Evolutionary conservation across 2,113 vertebrate species (phyloP).

Genomic region (Carlito syrichta): DNA sequence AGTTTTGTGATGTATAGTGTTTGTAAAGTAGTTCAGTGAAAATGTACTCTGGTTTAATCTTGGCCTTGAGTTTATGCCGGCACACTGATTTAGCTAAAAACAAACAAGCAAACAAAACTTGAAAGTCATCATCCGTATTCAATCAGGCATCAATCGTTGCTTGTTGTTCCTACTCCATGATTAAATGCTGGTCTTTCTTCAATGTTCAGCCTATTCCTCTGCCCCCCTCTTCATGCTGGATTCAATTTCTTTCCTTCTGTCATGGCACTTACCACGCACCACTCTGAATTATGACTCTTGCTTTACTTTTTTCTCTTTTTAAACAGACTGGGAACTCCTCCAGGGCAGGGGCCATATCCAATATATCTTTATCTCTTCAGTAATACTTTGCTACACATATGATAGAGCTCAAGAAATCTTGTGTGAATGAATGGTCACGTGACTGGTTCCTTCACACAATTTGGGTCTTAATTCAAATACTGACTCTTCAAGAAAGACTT

Average conservation of each 20-base stretch:
- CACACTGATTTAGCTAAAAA: slow-evolving; percentile 1
- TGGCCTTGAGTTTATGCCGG: slow-evolving; percentile 54
- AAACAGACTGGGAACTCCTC: not conserved
- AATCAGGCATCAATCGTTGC: not conserved
- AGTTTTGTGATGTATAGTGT: not conserved
- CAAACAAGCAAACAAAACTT: not conserved
- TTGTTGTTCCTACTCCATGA: not conserved
- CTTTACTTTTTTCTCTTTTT: not conserved
- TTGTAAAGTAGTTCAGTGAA: slow-evolving; percentile 9
- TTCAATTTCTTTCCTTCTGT: not conserved
- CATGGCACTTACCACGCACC: not conserved
- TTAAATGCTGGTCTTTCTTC: not conserved
- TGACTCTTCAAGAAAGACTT: not conserved
- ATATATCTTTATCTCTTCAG: not conserved
- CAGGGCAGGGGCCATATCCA: not conserved
- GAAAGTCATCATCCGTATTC: not conserved
- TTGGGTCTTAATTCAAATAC: not conserved
- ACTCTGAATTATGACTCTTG: not conserved
- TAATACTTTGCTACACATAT: not conserved
- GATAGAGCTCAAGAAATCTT: not conserved
- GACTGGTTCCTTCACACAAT: not conserved
- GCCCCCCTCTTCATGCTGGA: not conserved
- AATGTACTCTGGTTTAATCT: slow-evolving; percentile 55
- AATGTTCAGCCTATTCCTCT: not conserved
- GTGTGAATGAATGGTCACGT: not conserved